Conservation (phyloP, 2,797 vertebrate genomes). For the Gymnoscopelus braueri region DNA sequence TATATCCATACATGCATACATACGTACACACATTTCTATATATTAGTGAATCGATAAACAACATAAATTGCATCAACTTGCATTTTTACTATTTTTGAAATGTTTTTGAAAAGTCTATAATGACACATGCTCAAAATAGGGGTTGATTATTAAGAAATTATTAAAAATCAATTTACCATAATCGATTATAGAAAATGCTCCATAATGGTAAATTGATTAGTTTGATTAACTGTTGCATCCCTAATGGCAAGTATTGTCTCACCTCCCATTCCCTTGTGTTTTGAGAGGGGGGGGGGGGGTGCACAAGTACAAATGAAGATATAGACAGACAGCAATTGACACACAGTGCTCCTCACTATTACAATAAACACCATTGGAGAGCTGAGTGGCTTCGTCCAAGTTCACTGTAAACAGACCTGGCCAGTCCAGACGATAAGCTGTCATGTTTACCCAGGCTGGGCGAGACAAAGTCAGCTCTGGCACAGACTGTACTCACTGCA, state of each 20-base stretch:
- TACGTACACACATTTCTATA: too few species aligned
- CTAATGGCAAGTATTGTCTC: not conserved
- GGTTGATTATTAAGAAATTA: not conserved
- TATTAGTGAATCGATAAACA: too few species aligned
- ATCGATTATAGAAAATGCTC: too few species aligned
- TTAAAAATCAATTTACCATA: too few species aligned
- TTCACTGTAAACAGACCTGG: slow-evolving; percentile 18
- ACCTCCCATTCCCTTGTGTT: not conserved
- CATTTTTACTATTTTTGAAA: too few species aligned
- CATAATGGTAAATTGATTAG: too few species aligned
- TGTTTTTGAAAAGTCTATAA: too few species aligned
- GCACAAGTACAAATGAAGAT: not conserved
- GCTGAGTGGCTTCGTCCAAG: not conserved
- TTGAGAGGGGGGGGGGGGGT: not conserved
- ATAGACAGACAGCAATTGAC: too few species aligned
- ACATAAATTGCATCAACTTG: too few species aligned
- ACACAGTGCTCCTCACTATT: not conserved
- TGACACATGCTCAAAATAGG: too few species aligned
- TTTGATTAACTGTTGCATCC: too few species aligned
- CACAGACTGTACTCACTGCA: slow-evolving; percentile 27
- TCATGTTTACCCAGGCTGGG: slow-evolving; percentile 49
- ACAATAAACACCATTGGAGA: slow-evolving; percentile 24
- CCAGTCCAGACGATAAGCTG: slow-evolving; percentile 26
- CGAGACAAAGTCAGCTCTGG: slow-evolving; percentile 50
- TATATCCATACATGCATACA: too few species aligned